Percentiles rank a stretch among this genome's conserved stretches.
Evolutionary conservation across 1,140 invertebrate species (phyloP).

Genomic region (Drosophila quadrilineata): DNA sequence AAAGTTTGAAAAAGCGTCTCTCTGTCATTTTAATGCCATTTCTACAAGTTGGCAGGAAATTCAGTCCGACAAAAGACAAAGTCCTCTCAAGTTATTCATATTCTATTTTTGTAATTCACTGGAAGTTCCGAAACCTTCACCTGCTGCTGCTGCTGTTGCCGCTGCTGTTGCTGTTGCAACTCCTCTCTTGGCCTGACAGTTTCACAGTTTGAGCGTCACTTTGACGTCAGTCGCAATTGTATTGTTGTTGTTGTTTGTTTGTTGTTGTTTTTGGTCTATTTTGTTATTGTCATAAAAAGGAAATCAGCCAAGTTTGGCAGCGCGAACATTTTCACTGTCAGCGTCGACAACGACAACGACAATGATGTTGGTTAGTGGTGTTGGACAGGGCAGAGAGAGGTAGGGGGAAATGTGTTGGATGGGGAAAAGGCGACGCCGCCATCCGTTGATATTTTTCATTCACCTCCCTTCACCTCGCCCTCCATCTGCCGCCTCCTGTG

Average conservation of each 20-base stretch:
- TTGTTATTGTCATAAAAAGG: conserved; percentile 45
- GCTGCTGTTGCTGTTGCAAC: conserved; percentile 13
- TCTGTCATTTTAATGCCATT: too few relatives aligned
- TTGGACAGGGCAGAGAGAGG: too few relatives aligned
- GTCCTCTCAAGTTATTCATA: too few relatives aligned
- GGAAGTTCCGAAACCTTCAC: background rate
- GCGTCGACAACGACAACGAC: too few relatives aligned
- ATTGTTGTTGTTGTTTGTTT: conserved; percentile 3
- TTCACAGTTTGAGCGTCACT: conserved; percentile 25
- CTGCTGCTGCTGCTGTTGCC: too few relatives aligned
- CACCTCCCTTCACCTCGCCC: background rate
- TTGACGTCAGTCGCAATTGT: conserved; percentile 49
- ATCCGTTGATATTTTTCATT: conserved; percentile 29
- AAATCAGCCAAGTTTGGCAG: conserved; percentile 35
- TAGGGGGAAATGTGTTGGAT: too few relatives aligned
- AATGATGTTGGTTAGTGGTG: too few relatives aligned
- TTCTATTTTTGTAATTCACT: background rate
- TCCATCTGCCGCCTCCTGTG: background rate
- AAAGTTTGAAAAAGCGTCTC: too few relatives aligned
- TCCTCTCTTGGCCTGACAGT: background rate
- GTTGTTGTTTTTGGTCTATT: conserved; percentile 16
- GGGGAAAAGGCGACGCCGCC: too few relatives aligned
- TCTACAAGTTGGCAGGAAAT: too few relatives aligned
- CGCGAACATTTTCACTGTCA: conserved; percentile 43
- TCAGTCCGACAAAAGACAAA: too few relatives aligned